Evolutionary conservation across 2,113 vertebrate genomes (phyloP).

Genomic region (Henicopernis longicauda): DNA sequence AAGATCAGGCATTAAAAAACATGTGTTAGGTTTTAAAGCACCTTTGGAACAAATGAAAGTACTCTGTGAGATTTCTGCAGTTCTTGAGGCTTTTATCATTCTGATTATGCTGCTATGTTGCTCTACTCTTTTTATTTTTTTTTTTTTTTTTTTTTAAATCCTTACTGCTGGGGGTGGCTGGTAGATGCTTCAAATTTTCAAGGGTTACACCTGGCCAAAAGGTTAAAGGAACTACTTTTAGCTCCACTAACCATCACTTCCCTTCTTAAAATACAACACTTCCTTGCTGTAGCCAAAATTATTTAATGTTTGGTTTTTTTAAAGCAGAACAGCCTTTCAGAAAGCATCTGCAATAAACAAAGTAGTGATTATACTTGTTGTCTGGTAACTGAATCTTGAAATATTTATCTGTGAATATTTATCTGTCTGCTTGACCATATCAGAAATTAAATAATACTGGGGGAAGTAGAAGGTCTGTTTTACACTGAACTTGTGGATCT

Average conservation of each 20-base stretch:
- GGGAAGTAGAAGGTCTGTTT: not conserved
- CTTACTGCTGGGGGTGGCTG: not conserved
- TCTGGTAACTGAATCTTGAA: not conserved
- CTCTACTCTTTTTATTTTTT: not conserved
- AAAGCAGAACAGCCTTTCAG: not conserved
- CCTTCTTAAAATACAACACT: not conserved
- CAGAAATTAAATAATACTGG: not conserved
- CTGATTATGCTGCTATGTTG: not conserved
- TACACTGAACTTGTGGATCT: not conserved
- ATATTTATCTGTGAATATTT: not conserved
- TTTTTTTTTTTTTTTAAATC: not conserved
- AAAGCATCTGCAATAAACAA: not conserved
- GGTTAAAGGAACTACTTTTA: not conserved
- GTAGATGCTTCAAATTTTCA: not conserved
- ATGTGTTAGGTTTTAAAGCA: not conserved
- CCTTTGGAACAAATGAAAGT: not conserved
- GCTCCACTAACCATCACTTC: not conserved
- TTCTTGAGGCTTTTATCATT: not conserved
- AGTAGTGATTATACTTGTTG: not conserved
- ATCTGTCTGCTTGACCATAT: accelerated
- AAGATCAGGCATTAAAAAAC: not conserved
- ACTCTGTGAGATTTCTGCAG: not conserved
- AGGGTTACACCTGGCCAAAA: not conserved
- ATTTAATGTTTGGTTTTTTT: not conserved
- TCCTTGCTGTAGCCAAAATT: not conserved